These are phyloP conservation scores for Rhabdomys pumilio DNA, from an alignment of 2,797 vertebrate genomes.

Conservation along the genomic window DNA sequence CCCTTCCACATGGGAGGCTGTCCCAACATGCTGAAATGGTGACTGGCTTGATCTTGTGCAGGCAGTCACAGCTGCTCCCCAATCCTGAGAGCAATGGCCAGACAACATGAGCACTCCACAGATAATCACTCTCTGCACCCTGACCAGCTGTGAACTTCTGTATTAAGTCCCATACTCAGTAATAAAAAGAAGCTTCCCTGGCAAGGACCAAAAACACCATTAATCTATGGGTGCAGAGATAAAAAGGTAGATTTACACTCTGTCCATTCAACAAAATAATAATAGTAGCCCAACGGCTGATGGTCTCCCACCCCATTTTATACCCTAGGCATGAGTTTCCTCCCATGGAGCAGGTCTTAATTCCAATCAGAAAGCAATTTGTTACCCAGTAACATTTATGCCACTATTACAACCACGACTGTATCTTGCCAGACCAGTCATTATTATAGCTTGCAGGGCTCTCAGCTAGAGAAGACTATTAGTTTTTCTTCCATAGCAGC, in stretches of 20 bases:
- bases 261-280: not conserved
- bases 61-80: not conserved
- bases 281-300: not conserved
- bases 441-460: not conserved
- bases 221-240: not conserved
- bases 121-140: not conserved
- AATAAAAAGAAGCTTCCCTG: not conserved
- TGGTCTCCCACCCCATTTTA: not conserved
- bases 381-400: not conserved
- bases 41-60: not conserved
- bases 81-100: not conserved
- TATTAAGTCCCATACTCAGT: not conserved
- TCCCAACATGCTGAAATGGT: not conserved
- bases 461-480: not conserved
- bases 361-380: not conserved
- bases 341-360: not conserved
- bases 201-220: not conserved
- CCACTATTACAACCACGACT: too few species aligned
- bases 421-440: not conserved
- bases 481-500: not conserved
- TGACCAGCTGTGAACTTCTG: not conserved
- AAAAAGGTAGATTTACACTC: not conserved
- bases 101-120: not conserved
- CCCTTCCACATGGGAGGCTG: too few species aligned
- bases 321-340: not conserved